These are phyloP conservation scores for Sebastes hubbsi DNA, from an alignment of 2,797 vertebrate species.

Conservation along the genomic window DNA sequence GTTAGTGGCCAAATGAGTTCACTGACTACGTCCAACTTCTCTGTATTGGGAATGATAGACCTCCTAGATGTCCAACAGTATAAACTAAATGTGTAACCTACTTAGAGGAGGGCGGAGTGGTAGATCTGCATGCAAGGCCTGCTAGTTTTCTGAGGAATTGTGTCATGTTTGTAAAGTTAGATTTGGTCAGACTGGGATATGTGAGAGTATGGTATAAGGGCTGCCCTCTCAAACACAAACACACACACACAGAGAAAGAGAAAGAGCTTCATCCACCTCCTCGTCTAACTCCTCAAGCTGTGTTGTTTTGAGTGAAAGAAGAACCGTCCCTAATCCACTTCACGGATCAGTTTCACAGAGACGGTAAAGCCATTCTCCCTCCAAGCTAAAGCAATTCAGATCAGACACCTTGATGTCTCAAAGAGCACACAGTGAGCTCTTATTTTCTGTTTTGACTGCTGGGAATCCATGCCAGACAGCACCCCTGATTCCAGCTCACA, in stretches of 20 bases:
- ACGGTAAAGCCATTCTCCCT: constrained; percentile 81
- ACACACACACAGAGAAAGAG: constrained; percentile 19
- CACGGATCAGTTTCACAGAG: constrained; percentile 83
- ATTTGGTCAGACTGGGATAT: background rate
- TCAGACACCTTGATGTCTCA: constrained; percentile 85
- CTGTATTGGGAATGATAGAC: constrained; percentile 6
- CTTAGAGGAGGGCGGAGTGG: constrained; percentile 12
- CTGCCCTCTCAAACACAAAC: constrained; percentile 48
- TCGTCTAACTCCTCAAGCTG: constrained; percentile 72
- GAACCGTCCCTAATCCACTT: constrained; percentile 83
- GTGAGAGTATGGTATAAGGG: constrained; percentile 12
- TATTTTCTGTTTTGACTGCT: constrained; percentile 85
- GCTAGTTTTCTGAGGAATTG: background rate
- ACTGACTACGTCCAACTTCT: constrained; percentile 41
- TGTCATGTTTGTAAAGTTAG: background rate
- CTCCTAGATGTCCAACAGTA: constrained; percentile 13
- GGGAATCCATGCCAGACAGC: constrained; percentile 80
- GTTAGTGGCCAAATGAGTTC: constrained; percentile 25
- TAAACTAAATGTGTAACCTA: constrained; percentile 49
- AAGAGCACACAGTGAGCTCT: constrained; percentile 83
- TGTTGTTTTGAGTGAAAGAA: constrained; percentile 84
- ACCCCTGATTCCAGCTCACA: constrained; percentile 80
- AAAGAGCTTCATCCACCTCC: constrained; percentile 64
- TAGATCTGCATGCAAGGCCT: background rate
- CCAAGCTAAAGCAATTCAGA: constrained; percentile 82